A percentile compares a stretch with the other conserved stretches of the same genome.
Conservation (phyloP, 2,797 vertebrate species). For the Pyrocephalus nanus region DNA sequence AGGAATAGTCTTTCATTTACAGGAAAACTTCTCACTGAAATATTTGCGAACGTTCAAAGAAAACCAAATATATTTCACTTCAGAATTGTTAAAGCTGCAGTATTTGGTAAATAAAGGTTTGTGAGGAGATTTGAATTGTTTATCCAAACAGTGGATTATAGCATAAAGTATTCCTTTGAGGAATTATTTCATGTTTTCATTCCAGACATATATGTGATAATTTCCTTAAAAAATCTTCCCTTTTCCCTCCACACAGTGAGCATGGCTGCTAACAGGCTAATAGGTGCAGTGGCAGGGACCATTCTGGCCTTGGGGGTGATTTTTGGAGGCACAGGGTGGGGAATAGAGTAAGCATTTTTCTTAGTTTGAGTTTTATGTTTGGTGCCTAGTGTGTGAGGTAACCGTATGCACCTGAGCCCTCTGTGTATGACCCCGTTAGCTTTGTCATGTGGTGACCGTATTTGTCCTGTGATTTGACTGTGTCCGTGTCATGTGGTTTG, state of each 20-base stretch:
- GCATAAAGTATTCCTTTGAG: slow-evolving; percentile 31
- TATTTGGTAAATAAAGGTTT: neutral
- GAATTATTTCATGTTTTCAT: slow-evolving; percentile 59
- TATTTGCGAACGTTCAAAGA: neutral
- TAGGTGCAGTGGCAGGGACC: slow-evolving; percentile 99
- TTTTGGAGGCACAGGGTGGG: slow-evolving; percentile 99
- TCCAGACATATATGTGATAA: slow-evolving; percentile 58
- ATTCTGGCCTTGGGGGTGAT: slow-evolving; percentile 99
- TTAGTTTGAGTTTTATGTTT: slow-evolving; percentile 82
- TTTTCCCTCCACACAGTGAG: slow-evolving; percentile 97
- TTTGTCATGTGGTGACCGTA: slow-evolving; percentile 86
- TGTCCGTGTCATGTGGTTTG: slow-evolving; percentile 89
- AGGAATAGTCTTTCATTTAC: neutral
- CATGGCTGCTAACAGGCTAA: slow-evolving; percentile 99
- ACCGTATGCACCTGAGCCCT: slow-evolving; percentile 82
- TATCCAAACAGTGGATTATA: neutral
- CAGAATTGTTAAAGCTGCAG: neutral
- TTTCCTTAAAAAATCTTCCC: slow-evolving; percentile 80
- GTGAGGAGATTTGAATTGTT: neutral
- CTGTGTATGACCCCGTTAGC: slow-evolving; percentile 83
- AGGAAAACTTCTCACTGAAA: neutral
- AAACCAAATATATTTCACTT: neutral
- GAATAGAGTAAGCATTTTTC: slow-evolving; percentile 99
- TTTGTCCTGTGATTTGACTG: slow-evolving; percentile 87
- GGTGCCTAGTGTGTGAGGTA: slow-evolving; percentile 89